Percentiles rank a stretch among this genome's conserved stretches.
Conservation (phyloP, 2,888 invertebrate species). For the Oxyscelio sp. region DNA sequence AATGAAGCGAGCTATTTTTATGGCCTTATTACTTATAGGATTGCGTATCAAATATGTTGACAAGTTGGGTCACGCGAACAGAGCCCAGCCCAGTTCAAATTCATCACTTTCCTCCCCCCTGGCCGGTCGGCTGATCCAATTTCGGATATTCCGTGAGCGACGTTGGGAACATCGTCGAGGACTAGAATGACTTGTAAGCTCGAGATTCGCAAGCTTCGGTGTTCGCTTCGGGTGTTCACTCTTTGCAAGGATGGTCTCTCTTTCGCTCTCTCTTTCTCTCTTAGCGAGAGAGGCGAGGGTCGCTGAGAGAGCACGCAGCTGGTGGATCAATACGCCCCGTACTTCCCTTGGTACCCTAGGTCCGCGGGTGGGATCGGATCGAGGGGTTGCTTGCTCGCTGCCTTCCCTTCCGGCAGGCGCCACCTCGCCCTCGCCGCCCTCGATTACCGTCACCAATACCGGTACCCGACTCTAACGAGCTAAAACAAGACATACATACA, state of each 20-base stretch:
- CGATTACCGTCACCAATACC: slow-evolving; percentile 71
- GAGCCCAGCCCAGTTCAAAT: neutral
- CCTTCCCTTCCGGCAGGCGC: slow-evolving; percentile 74
- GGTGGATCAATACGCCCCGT: slow-evolving; percentile 87
- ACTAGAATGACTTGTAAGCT: slow-evolving; percentile 32
- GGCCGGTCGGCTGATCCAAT: neutral
- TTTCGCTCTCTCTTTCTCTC: slow-evolving; percentile 22
- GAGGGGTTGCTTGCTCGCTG: slow-evolving; percentile 67
- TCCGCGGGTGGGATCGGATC: slow-evolving; percentile 75
- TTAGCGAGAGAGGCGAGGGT: slow-evolving; percentile 71
- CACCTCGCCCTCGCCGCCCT: slow-evolving; percentile 67
- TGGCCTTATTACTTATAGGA: neutral
- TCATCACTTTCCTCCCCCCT: too few relatives aligned
- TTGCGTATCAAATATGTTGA: neutral
- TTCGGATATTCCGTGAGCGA: neutral
- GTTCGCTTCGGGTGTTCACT: slow-evolving; percentile 54
- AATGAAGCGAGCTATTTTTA: neutral
- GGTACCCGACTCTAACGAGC: slow-evolving; percentile 72
- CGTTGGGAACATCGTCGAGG: slow-evolving; percentile 26
- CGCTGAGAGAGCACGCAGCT: slow-evolving; percentile 85
- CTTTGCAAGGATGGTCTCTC: slow-evolving; percentile 62
- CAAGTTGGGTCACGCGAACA: neutral
- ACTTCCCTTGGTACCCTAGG: slow-evolving; percentile 75
- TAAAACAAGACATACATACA: slow-evolving; percentile 60
- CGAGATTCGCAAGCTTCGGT: slow-evolving; percentile 45